Percentiles rank a stretch among this genome's conserved stretches.
These are phyloP conservation scores for Anas georgica DNA, from an alignment of 2,797 vertebrate genomes.

Conservation along the genomic window DNA sequence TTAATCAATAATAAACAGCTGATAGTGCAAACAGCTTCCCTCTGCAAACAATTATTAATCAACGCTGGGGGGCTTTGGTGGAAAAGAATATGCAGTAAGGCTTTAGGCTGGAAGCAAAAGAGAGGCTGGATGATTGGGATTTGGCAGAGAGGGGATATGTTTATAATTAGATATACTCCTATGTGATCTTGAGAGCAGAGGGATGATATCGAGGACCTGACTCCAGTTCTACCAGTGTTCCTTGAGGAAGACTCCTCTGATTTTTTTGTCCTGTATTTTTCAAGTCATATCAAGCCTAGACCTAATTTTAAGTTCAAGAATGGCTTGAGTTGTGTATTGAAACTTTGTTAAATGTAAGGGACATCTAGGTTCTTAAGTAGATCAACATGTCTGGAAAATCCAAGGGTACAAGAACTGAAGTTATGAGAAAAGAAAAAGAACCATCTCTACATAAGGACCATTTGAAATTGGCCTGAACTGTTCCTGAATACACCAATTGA, in stretches of 20 bases:
- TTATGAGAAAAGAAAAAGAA: not conserved
- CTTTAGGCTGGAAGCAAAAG: not conserved
- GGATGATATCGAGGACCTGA: not conserved
- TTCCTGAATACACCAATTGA: not conserved
- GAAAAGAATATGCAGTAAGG: not conserved
- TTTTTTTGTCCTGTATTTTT: not conserved
- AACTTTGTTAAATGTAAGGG: not conserved
- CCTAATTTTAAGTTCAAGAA: not conserved
- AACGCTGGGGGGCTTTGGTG: not conserved
- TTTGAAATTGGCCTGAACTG: not conserved
- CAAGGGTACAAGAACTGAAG: not conserved
- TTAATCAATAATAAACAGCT: conserved; percentile 42
- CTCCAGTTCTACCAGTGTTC: not conserved
- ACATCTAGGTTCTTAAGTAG: not conserved
- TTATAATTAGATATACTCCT: not conserved
- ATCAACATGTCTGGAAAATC: not conserved
- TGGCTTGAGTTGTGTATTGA: not conserved
- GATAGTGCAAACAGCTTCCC: conserved; percentile 9
- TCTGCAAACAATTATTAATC: conserved; percentile 20
- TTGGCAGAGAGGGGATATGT: not conserved
- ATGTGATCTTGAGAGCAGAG: rapidly evolving
- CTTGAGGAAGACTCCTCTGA: not conserved
- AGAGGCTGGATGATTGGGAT: not conserved
- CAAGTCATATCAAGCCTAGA: not conserved
- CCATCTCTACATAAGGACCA: rapidly evolving